A percentile compares a stretch with the other conserved stretches of the same genome.
Evolutionary conservation across 2,888 invertebrate genomes (phyloP).

Genomic region (Drosophila borborema): DNA sequence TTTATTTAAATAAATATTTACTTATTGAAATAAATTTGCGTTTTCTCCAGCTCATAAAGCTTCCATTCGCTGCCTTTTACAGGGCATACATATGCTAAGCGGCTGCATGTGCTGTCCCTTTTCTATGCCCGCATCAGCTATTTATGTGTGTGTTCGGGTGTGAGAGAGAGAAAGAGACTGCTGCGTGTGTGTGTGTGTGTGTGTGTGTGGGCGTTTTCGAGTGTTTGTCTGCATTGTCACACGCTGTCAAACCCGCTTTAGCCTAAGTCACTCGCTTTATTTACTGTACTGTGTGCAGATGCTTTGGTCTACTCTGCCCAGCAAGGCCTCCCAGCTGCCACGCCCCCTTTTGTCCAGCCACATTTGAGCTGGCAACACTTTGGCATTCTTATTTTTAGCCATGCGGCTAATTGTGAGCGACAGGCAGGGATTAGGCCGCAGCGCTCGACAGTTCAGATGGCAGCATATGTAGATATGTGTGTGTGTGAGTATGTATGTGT

Average conservation of each 20-base stretch:
- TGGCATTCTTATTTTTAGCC: conserved; percentile 70
- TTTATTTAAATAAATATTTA: no score
- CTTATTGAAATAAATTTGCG: neutral
- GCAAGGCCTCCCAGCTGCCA: neutral
- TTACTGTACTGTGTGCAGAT: conserved; percentile 54
- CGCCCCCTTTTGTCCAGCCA: neutral
- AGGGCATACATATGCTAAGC: conserved; percentile 59
- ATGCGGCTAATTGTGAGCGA: conserved; percentile 76
- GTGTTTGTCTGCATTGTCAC: conserved; percentile 64
- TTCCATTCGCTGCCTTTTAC: neutral
- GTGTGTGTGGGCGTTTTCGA: conserved; percentile 29
- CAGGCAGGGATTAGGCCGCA: conserved; percentile 49
- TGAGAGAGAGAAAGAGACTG: neutral
- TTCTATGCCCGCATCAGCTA: conserved; percentile 4
- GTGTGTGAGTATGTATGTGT: conserved; percentile 10
- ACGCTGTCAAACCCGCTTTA: conserved; percentile 70
- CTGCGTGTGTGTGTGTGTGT: conserved; percentile 15
- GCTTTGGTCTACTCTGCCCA: conserved; percentile 5
- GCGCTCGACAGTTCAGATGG: conserved; percentile 22
- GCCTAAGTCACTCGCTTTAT: conserved; percentile 63
- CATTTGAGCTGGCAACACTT: conserved; percentile 24
- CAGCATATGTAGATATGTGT: conserved; percentile 29
- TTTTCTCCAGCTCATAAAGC: neutral
- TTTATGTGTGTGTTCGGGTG: neutral
- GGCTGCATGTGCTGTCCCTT: conserved; percentile 28